Conservation (phyloP, 2,888 invertebrate species). For the Andrena fulva region DNA sequence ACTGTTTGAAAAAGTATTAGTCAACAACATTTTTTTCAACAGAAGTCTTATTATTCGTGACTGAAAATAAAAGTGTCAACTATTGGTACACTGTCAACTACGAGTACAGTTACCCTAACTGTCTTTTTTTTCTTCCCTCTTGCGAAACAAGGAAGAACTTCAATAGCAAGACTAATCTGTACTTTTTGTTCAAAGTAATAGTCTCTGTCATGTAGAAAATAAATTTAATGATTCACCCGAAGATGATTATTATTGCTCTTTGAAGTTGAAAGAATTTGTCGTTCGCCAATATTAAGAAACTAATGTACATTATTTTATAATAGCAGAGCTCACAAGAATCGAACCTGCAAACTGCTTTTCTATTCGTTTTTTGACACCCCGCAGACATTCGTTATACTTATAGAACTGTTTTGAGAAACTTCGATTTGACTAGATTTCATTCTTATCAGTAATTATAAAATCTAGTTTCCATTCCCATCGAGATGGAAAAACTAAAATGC, state of each 20-base stretch:
- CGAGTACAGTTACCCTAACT: too few species aligned
- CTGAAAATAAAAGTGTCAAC: too few species aligned
- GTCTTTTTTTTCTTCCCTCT: too few species aligned
- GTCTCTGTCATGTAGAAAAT: not conserved
- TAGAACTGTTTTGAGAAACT: slow-evolving; percentile 1
- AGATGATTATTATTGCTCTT: not conserved
- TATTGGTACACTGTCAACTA: too few species aligned
- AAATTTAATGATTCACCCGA: not conserved
- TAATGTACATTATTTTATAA: not conserved
- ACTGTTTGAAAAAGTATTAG: too few species aligned
- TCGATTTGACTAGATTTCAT: slow-evolving; percentile 62
- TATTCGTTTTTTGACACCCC: slow-evolving; percentile 17
- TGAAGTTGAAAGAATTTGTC: not conserved
- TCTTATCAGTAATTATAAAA: slow-evolving; percentile 32
- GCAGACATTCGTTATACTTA: slow-evolving; percentile 1
- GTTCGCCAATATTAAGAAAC: not conserved
- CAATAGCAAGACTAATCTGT: not conserved
- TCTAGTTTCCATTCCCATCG: slow-evolving; percentile 31
- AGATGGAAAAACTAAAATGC: slow-evolving; percentile 25
- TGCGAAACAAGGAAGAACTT: not conserved
- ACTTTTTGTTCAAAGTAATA: not conserved
- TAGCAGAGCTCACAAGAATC: not conserved
- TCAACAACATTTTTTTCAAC: too few species aligned
- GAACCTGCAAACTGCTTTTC: not conserved
- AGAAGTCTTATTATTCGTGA: too few species aligned